Evolutionary conservation across 1,140 invertebrate genomes (phyloP), one percentile per base, ranked within the genome.

Genomic region (Camponotus pennsylvanicus): DNA sequence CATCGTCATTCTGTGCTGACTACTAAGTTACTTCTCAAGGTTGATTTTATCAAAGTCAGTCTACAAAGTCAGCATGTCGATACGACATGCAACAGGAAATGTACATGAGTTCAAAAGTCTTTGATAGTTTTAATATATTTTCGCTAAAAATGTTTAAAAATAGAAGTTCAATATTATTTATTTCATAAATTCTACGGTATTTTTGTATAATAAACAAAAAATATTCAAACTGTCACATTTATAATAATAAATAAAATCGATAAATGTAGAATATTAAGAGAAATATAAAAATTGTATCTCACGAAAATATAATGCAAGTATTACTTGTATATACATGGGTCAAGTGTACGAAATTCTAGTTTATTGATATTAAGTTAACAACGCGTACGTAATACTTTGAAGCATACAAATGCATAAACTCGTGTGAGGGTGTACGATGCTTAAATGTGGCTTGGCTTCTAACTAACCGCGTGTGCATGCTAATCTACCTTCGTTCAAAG

Each of bases 401-500:
- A 9, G 45, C 32, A 55, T 32, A 34, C 32, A 55, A 21, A 55
- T 15, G 45, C 49, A 15, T 52, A 73, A 55, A 18, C 15, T 67
- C 49, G 49, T 37, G 15, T 71, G 15, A 34, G 32, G 32, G 32
- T 73, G 55, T 18, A 34, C 45, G 69, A 52, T 70, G 27, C 45
- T 73, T 32, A 73, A 55, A 3, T 15, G n/a, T 73, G 70, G 49
- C 49, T 52, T 73, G 49, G 27, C 34, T 32, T 73, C 70, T 55
- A 21, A 71, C 45, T 27, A 49, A 52, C 49, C 49, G 49, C n/a
- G 61, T 69, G 79, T 90, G 90, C 90, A 91, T 83, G 91, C 87
- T 86, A 90, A 67, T 88, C 82, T 61, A 84, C 78, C 84, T 90
- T 91, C 90, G 87, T 90, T 91, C 89, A 87, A 90, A 92, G 88